Conservation (phyloP, 2,888 invertebrate genomes). For the Leptopterna dolabrata region DNA sequence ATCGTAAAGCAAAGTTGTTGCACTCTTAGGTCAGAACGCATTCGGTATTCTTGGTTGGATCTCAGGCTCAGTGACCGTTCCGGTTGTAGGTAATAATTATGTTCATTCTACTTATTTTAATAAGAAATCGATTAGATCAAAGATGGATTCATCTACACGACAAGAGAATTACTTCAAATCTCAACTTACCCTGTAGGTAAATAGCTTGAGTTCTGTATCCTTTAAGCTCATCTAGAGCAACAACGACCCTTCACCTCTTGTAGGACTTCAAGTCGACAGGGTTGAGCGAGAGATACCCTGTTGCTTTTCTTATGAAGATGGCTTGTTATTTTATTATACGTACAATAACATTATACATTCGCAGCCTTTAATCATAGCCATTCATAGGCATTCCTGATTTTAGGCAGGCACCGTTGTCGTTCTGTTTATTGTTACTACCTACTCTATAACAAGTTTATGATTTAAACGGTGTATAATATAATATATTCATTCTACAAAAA, state of each 20-base stretch:
- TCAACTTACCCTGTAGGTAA: too few relatives aligned
- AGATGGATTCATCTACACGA: too few relatives aligned
- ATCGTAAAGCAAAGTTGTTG: neutral
- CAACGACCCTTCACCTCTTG: neutral
- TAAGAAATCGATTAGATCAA: neutral
- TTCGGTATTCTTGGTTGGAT: conserved; percentile 8
- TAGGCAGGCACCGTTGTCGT: too few relatives aligned
- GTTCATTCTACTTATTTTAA: neutral
- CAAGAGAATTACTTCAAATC: too few relatives aligned
- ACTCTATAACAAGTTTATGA: too few relatives aligned
- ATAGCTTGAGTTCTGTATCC: neutral
- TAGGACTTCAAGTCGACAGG: neutral
- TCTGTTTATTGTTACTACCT: too few relatives aligned
- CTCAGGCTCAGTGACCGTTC: neutral
- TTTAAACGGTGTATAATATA: too few relatives aligned
- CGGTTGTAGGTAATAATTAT: neutral
- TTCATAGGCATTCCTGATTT: too few relatives aligned
- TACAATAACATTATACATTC: neutral
- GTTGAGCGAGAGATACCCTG: neutral
- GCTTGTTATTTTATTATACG: neutral
- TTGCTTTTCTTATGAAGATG: neutral
- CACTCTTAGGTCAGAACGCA: neutral
- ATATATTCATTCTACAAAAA: neutral
- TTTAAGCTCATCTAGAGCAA: neutral
- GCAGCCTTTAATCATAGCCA: neutral